Conservation (phyloP, 2,888 invertebrate genomes). For the Merodon equestris region DNA sequence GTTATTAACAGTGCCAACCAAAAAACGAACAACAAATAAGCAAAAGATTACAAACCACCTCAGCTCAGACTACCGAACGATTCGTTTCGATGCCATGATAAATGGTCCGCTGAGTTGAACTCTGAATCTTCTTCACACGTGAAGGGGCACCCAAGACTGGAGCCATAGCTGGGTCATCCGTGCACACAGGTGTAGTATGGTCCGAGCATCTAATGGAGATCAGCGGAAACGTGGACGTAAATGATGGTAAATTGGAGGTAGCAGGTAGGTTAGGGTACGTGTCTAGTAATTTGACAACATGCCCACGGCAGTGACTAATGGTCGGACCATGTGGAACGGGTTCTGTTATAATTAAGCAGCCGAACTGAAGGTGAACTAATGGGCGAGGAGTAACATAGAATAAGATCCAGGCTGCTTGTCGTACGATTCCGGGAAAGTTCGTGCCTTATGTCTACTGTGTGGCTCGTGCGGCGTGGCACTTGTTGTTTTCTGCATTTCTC, state of each 20-base stretch:
- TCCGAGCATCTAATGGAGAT: constrained; percentile 6
- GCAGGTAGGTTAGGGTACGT: neutral
- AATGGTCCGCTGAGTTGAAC: constrained; percentile 55
- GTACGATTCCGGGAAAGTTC: too few species aligned
- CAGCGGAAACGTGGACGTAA: too few species aligned
- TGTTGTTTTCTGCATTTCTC: too few species aligned
- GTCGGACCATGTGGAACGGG: neutral
- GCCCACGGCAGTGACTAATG: neutral
- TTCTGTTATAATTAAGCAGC: too few species aligned
- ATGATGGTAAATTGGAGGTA: too few species aligned
- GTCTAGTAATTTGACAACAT: neutral
- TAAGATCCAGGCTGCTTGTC: too few species aligned
- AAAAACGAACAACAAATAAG: constrained; percentile 23
- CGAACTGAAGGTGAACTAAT: too few species aligned
- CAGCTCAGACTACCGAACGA: constrained; percentile 27
- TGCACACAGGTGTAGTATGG: constrained; percentile 36
- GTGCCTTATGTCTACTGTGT: neutral
- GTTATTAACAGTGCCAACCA: too few species aligned
- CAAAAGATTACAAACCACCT: constrained; percentile 31
- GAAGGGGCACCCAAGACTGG: neutral
- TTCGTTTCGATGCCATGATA: constrained; percentile 52
- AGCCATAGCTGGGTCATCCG: constrained; percentile 19
- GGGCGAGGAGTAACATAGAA: too few species aligned
- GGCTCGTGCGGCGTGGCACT: too few species aligned
- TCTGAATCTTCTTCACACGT: constrained; percentile 44